phyloP scores from a whole-genome alignment of 2,113 vertebrate species.

The Tetrax tetrax region DNA sequence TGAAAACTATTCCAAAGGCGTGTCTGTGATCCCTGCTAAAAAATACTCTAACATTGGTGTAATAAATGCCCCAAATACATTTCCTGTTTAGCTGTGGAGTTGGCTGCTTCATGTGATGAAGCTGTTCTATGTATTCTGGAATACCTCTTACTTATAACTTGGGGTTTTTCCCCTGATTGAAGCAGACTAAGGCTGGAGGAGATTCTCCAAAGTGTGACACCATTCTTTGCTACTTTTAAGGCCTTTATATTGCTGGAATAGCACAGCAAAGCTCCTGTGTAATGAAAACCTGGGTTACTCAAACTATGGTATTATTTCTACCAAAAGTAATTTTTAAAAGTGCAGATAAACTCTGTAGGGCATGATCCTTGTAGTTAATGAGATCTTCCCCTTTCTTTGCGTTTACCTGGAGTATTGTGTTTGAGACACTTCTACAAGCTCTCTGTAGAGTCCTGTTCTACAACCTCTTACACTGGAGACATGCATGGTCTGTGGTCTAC shows the following conservation, averaged over 20 bases:
- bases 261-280: background rate
- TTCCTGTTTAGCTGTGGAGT: background rate
- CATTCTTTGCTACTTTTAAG: background rate
- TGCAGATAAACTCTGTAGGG: background rate
- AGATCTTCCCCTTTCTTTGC: background rate
- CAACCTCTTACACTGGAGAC: background rate
- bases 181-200: background rate
- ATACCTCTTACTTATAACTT: background rate
- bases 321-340: background rate
- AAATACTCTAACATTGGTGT: accelerated
- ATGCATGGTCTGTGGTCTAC: background rate
- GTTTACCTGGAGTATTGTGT: background rate
- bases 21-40: background rate
- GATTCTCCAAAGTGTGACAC: background rate
- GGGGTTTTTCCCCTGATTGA: accelerated
- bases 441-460: background rate
- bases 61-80: background rate
- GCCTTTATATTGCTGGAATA: background rate
- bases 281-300: background rate
- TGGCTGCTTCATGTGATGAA: background rate
- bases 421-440: background rate
- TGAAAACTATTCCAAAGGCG: background rate
- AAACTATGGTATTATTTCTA: background rate
- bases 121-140: background rate
- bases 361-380: background rate